These are phyloP conservation scores for Apis cerana DNA, from an alignment of 1,140 invertebrate species.

Conservation along the genomic window DNA sequence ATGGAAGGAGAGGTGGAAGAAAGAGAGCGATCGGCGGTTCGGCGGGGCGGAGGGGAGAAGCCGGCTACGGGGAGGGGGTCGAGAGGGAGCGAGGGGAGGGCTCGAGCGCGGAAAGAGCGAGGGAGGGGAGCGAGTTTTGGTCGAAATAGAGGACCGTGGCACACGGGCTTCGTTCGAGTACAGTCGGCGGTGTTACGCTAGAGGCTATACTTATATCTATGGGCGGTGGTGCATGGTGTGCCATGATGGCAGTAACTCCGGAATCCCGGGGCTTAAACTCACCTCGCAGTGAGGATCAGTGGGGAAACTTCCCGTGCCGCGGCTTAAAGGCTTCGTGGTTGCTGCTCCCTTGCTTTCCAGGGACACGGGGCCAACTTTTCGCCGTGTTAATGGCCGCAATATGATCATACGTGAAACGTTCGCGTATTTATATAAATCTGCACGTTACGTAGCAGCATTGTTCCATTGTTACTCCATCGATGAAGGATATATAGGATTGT, in stretches of 20 bases:
- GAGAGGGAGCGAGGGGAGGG: slow-evolving; percentile 44
- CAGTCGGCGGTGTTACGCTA: slow-evolving; percentile 61
- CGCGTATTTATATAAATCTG: slow-evolving; percentile 64
- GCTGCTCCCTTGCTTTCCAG: slow-evolving; percentile 73
- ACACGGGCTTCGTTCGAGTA: slow-evolving; percentile 54
- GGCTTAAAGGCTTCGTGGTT: slow-evolving; percentile 81
- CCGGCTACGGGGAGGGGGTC: slow-evolving; percentile 57
- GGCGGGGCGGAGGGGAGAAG: slow-evolving; percentile 37
- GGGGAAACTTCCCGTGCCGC: slow-evolving; percentile 79
- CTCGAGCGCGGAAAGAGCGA: slow-evolving; percentile 49
- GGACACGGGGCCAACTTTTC: slow-evolving; percentile 72
- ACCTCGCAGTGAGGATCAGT: slow-evolving; percentile 78
- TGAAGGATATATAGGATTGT: not conserved
- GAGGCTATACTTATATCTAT: slow-evolving; percentile 69
- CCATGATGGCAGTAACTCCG: slow-evolving; percentile 80
- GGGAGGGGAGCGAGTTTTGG: not conserved
- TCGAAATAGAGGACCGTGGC: slow-evolving; percentile 56
- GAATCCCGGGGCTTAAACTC: slow-evolving; percentile 80
- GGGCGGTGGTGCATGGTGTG: slow-evolving; percentile 76
- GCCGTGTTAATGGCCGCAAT: slow-evolving; percentile 79
- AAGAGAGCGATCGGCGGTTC: slow-evolving; percentile 46
- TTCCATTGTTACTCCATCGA: not conserved
- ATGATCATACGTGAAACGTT: slow-evolving; percentile 75
- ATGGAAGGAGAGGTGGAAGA: slow-evolving; percentile 29
- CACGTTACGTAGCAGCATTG: not conserved